Evolutionary conservation across 2,888 invertebrate genomes (phyloP), one percentile per base, ranked within the genome.

Genomic region (Trichopoda pennipes): DNA sequence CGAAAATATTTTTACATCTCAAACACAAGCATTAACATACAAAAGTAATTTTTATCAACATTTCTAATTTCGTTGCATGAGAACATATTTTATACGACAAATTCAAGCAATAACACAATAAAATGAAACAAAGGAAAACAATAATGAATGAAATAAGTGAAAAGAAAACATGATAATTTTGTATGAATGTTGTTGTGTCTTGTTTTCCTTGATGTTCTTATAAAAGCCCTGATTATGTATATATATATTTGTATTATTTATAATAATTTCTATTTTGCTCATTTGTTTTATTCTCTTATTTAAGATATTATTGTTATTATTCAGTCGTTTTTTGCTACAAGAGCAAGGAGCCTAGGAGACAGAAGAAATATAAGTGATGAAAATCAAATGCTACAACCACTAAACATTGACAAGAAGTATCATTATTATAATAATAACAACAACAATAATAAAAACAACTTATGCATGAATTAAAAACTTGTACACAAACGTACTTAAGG

Each of bases 161-260:
- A 69, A 63, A 77, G 38, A 70, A 70, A 42, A 66, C 60, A 79
- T 32, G 17, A 60, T 72, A 66, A 60, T 79, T 66, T 66, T 32
- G 60, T 61, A 47, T 49, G 56, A 61, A 60, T 66, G 17, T 70
- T 63, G 23, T 38, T 79, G 44, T 51, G 19, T 74, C 32, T 74
- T 61, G 17, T 60, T 28, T 64, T 38, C 47, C 21, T 23, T 53
- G 3, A 32, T 68, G 44, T 73, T 74, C 32, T 42, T 73, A 47
- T 23, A 61, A 60, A 74, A 61, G 49, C 75, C 53, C 44, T 72
- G 76, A 73, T 77, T 68, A 72, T 42, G n/a, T n/a, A n/a, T n/a
- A 76, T 32, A 3, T 32, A 8, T 77, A 73, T 63, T 68, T 81
- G 42, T 81, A 32, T 63, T 75, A 35, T 69, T 63, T 58, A 55